A percentile compares a stretch with the other conserved stretches of the same genome.
Conservation (phyloP, 2,888 invertebrate species). For the Plutella xylostella region DNA sequence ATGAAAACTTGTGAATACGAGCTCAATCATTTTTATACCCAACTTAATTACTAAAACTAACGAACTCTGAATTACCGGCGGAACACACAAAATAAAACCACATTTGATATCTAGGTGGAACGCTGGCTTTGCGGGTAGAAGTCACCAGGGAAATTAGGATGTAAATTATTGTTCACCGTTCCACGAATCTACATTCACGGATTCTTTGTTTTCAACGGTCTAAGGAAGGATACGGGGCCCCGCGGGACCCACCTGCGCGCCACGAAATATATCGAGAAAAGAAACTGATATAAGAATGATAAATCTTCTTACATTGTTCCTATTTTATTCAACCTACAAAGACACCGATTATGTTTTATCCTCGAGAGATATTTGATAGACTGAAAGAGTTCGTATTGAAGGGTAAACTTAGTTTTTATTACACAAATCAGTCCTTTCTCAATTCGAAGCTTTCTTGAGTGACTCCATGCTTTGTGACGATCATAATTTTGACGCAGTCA, state of each 20-base stretch:
- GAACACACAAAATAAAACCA: not conserved
- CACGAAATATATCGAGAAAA: too few relatives aligned
- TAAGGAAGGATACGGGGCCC: conserved; percentile 45
- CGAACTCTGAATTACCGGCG: not conserved
- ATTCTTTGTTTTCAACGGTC: conserved; percentile 65
- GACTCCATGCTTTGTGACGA: too few relatives aligned
- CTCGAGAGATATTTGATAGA: too few relatives aligned
- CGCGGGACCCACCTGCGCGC: conserved; percentile 24
- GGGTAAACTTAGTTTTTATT: too few relatives aligned
- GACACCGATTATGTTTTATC: too few relatives aligned
- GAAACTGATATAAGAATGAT: too few relatives aligned
- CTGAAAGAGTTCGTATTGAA: not conserved
- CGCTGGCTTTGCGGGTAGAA: conserved; percentile 17
- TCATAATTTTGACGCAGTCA: conserved; percentile 80
- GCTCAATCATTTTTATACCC: too few relatives aligned
- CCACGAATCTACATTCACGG: conserved; percentile 51
- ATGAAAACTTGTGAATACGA: not conserved
- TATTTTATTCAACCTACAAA: too few relatives aligned
- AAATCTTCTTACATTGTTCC: too few relatives aligned
- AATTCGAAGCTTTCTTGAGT: too few relatives aligned
- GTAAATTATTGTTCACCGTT: conserved; percentile 62
- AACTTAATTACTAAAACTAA: not conserved
- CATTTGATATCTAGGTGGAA: not conserved
- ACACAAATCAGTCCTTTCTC: too few relatives aligned
- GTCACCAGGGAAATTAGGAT: conserved; percentile 67